Conservation (phyloP, 2,888 invertebrate genomes). For the Campoletis raptor region DNA sequence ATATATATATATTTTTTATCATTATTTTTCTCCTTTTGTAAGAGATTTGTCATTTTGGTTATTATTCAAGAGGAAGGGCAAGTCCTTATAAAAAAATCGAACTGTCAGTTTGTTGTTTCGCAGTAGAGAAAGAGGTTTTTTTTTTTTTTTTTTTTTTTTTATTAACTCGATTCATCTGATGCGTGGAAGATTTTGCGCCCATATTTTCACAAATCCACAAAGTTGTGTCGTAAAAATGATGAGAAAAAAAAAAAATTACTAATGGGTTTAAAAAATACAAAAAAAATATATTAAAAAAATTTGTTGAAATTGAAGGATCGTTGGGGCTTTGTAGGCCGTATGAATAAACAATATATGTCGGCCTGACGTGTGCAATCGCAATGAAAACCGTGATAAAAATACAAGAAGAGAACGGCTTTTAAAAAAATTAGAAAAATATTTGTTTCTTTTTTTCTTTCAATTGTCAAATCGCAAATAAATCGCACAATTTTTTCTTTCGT, state of each 20-base stretch:
- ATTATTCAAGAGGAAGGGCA: slow-evolving; percentile 23
- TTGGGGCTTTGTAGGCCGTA: slow-evolving; percentile 48
- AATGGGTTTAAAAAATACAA: not conserved
- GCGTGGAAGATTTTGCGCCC: slow-evolving; percentile 46
- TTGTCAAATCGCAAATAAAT: not conserved
- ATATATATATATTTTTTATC: slow-evolving; percentile 29
- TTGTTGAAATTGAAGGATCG: not conserved
- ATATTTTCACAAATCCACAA: slow-evolving; percentile 21
- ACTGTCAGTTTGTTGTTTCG: slow-evolving; percentile 46
- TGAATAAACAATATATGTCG: slow-evolving; percentile 1
- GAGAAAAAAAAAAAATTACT: not conserved
- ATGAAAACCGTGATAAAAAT: slow-evolving; percentile 16
- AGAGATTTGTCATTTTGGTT: slow-evolving; percentile 19
- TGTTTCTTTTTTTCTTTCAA: not conserved
- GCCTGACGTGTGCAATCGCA: slow-evolving; percentile 11
- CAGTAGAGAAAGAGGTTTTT: slow-evolving; percentile 12
- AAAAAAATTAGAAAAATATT: not conserved
- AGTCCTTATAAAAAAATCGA: slow-evolving; percentile 66
- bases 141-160: slow-evolving; percentile 32
- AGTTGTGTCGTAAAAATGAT: slow-evolving; percentile 35
- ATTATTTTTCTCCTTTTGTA: slow-evolving; percentile 11
- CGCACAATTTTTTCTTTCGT: not conserved
- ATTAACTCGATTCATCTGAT: slow-evolving; percentile 27
- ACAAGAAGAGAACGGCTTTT: not conserved
- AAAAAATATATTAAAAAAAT: not conserved